These are phyloP conservation scores for Amphilophus citrinellus DNA, from an alignment of 2,113 vertebrate species.

Conservation along the genomic window DNA sequence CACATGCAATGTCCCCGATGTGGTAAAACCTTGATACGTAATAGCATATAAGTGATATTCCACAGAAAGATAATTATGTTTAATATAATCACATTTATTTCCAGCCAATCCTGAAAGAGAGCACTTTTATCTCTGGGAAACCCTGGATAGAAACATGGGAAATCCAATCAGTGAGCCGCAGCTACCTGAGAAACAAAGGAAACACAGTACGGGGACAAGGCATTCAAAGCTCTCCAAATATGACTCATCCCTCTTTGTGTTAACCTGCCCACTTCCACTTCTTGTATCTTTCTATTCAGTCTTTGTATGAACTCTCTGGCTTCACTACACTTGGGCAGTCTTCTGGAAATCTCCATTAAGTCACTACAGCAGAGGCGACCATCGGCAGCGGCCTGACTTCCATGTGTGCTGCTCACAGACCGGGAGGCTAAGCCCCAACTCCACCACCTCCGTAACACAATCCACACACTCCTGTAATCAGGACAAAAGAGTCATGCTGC, in stretches of 20 bases:
- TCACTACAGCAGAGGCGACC: constrained; percentile 69
- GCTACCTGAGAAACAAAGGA: constrained; percentile 60
- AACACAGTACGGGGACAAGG: constrained; percentile 22
- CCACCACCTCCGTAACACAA: constrained; percentile 76
- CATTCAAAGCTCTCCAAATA: constrained; percentile 54
- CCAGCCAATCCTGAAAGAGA: constrained; percentile 2
- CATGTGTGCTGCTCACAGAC: constrained; percentile 44
- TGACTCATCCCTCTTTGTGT: constrained; percentile 58
- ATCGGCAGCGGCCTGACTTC: constrained; percentile 55
- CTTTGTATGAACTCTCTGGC: constrained; percentile 34
- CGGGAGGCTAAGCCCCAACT: constrained; percentile 12
- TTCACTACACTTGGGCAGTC: constrained; percentile 46
- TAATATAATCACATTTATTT: constrained; percentile 42
- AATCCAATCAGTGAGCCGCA: constrained; percentile 50
- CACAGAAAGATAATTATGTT: constrained; percentile 20
- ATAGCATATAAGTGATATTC: constrained; percentile 39
- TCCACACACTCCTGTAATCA: constrained; percentile 78
- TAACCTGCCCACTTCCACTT: constrained; percentile 19
- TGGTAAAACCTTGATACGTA: constrained; percentile 16
- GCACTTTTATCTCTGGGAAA: constrained; percentile 57
- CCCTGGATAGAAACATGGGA: constrained; percentile 52
- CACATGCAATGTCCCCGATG: background rate
- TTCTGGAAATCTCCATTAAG: constrained; percentile 76
- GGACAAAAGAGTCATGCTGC: constrained; percentile 73
- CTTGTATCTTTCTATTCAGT: constrained; percentile 29